A percentile compares a stretch with the other conserved stretches of the same genome.
These are phyloP conservation scores for Nibea coibor DNA, from an alignment of 2,113 vertebrate genomes.

Conservation along the genomic window DNA sequence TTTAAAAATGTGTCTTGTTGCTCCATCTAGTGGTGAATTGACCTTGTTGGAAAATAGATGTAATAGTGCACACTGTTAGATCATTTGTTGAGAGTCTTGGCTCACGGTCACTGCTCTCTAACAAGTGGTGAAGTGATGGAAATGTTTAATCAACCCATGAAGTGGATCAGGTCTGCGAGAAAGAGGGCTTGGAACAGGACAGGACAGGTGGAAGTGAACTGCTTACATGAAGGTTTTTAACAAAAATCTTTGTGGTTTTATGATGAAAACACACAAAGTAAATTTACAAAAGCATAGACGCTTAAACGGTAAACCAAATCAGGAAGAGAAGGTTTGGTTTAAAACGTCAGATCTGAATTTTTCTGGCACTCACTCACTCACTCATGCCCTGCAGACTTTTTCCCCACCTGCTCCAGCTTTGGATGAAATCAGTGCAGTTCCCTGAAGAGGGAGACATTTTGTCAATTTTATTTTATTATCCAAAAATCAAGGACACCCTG, in stretches of 20 bases:
- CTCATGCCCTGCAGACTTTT: not conserved
- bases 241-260: not conserved
- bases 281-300: not conserved
- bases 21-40: constrained; percentile 58
- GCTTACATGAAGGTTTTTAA: not conserved
- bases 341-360: too few relatives aligned
- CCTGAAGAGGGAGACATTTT: constrained; percentile 74
- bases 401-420: constrained; percentile 11
- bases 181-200: not conserved
- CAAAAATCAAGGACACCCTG: not conserved
- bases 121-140: constrained; percentile 32
- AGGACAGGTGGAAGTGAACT: not conserved
- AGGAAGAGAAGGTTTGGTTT: not conserved
- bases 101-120: not conserved
- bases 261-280: not conserved
- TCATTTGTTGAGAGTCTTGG: constrained; percentile 29
- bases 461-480: not conserved
- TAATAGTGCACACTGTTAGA: constrained; percentile 1
- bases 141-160: constrained; percentile 16
- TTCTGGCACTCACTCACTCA: not conserved
- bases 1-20: not conserved
- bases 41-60: constrained; percentile 12
- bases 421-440: not conserved
- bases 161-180: not conserved
- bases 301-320: not conserved